Evolutionary conservation across 1,140 invertebrate genomes (phyloP).

Genomic region (Drosophila rufa): DNA sequence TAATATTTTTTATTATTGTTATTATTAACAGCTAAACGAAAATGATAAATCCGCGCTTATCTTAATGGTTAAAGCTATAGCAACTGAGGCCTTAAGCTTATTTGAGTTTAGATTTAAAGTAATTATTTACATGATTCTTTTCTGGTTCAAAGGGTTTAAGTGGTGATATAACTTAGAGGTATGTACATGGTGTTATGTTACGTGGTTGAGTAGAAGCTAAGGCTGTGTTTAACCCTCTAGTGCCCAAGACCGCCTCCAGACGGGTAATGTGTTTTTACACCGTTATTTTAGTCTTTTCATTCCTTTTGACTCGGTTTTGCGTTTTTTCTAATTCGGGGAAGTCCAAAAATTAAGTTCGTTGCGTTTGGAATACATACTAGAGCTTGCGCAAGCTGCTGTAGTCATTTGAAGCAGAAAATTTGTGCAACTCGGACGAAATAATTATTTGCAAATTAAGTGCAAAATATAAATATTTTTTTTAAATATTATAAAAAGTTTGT

Average conservation of each 20-base stretch:
- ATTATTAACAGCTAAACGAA: too few species aligned
- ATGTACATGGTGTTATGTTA: too few species aligned
- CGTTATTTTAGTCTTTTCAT: constrained; percentile 13
- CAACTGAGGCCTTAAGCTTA: too few species aligned
- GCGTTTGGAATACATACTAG: too few species aligned
- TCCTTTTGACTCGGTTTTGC: constrained; percentile 9
- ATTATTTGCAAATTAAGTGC: constrained; percentile 10
- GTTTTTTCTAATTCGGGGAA: constrained; percentile 7
- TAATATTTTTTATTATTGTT: not conserved
- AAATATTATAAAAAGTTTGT: constrained; percentile 15
- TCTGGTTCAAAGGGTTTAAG: too few species aligned
- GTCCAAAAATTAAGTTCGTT: too few species aligned
- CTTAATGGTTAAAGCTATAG: too few species aligned
- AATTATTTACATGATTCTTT: too few species aligned
- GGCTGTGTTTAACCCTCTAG: constrained; percentile 12
- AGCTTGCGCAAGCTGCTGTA: constrained; percentile 13
- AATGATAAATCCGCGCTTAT: too few species aligned
- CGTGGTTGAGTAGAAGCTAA: too few species aligned
- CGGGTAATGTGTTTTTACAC: constrained; percentile 10
- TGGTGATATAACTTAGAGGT: too few species aligned
- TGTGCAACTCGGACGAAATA: constrained; percentile 6
- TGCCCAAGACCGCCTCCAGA: constrained; percentile 15
- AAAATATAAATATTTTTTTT: constrained; percentile 18
- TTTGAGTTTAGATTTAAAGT: too few species aligned
- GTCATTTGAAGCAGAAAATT: constrained; percentile 10